Base-by-base conservation (phyloP, 2,888 invertebrate species). In the Noctua fimbriata region DNA sequence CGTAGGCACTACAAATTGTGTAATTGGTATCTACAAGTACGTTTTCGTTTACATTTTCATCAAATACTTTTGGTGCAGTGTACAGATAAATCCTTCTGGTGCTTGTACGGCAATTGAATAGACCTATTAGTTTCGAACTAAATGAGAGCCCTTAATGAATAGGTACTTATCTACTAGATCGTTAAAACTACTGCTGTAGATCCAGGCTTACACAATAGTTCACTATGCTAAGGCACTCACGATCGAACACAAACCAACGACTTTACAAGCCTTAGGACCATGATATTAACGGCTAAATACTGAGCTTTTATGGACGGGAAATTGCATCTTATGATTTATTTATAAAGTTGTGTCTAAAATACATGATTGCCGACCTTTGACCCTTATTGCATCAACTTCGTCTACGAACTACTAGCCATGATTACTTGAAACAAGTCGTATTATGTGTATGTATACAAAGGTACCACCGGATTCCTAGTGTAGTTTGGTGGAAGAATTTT, bases 311-410 rank as follows among this genome's bases (percentile, higher is more conserved):
- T 18, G 14, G 55, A 71, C 52, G 73, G 67, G 32, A 60, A 84
- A 67, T n/a, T n/a, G 55, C 41, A 49, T 66, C 73, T 63, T 73
- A 79, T 69, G 60, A 84, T 82, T 84, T 69, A 82, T 82, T 83
- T 83, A 78, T 49, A 83, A 82, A 55, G 60, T 58, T 60, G 66
- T 52, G n/a, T 60, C 28, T 82, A 60, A 82, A 70, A 78, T 83
- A 84, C 60, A 24, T 18, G 52, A 84, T 81, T 67, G 71, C 71
- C 77, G 78, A 73, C 78, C 75, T 76, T 69, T 78, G 82, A 79
- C 78, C 82, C 72, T 83, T 72, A 69, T 83, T 82, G 71, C 81
- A 55, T 69, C 78, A 83, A 24, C 32, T 73, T 65, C 55, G 47
- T 24, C 49, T 71, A 36, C 36, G 4, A n/a, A 24, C 10, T 82